Base-by-base conservation (phyloP, 2,113 vertebrate genomes). In the Myotis brandtii region DNA sequence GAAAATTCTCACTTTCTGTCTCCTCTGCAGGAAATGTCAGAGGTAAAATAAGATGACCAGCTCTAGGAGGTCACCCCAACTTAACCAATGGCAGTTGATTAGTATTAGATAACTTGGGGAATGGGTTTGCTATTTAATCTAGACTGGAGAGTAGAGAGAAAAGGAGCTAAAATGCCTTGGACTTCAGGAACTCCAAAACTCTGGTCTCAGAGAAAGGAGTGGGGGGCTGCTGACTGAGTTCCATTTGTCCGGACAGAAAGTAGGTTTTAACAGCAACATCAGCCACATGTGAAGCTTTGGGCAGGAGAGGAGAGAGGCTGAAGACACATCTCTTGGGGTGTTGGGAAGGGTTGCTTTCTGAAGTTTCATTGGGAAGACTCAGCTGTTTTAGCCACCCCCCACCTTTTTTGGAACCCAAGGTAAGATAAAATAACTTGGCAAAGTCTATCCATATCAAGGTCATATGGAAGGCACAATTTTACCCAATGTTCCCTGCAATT, bases 41-140 rank as follows among this genome's bases (percentile, higher is more conserved):
- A 89, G 72, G 37, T 85, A 83, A 95, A 95, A 95, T 73, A 50
- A 91, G 72, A 87, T 54, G 87, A 54, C 50, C 66, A 40, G 18
- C 54, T 10, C 14, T 73, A 21, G 72, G 81, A 82, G 72, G 34
- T 64, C 62, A 52, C 52, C 54, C n/a, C 21, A 40, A 20, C 69
- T 62, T 85, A 89, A 72, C 37, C 84, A 86, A 43, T 30, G 12
- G 16, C 37, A 18, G n/a, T 32, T 62, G 9, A 37, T 90, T 46
- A 59, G 50, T 64, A 30, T 43, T 69, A 69, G 54, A n/a, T 88
- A 84, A 86, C 9, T 70, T 40, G 62, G 6, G 66, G 23, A 25
- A 17, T 0, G 9, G 34, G 32, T 73, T 95, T 85, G 66, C 77
- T 86, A 16, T 88, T 81, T 88, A 75, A 23, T n/a, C 21, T 43